Conservation (phyloP, 2,113 vertebrate genomes). For the Chaenocephalus aceratus region DNA sequence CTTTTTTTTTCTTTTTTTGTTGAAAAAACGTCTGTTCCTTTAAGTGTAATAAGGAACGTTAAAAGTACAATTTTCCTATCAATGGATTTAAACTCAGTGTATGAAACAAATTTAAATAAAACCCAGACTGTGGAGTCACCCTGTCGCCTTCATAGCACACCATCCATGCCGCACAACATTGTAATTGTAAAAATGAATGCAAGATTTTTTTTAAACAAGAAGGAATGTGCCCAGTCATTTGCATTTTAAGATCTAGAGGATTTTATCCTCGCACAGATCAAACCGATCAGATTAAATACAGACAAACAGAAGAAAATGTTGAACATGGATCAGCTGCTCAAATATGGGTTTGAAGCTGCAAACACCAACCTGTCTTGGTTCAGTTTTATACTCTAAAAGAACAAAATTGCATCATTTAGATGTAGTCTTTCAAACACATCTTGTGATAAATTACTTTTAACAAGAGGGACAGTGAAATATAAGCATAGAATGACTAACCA, state of each 20-base stretch:
- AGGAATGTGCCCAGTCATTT: constrained; percentile 34
- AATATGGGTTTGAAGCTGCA: constrained; percentile 11
- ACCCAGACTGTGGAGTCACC: constrained; percentile 64
- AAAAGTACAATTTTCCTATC: constrained; percentile 64
- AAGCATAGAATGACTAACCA: constrained; percentile 36
- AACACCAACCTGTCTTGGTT: background rate
- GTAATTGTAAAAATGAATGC: constrained; percentile 69
- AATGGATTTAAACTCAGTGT: constrained; percentile 81
- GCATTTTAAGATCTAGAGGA: constrained; percentile 38
- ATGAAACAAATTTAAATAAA: constrained; percentile 83
- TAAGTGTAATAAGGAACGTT: constrained; percentile 75
- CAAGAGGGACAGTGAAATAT: constrained; percentile 43
- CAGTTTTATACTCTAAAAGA: background rate
- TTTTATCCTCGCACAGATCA: constrained; percentile 3
- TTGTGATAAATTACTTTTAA: constrained; percentile 37
- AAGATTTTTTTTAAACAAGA: constrained; percentile 47
- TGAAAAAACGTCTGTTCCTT: constrained; percentile 76
- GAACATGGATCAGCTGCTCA: background rate
- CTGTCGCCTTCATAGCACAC: constrained; percentile 63
- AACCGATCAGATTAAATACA: background rate
- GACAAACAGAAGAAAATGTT: constrained; percentile 23
- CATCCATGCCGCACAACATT: constrained; percentile 42
- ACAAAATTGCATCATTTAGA: constrained; percentile 45
- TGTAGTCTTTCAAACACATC: constrained; percentile 34
- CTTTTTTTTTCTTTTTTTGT: constrained; percentile 63